Conservation (phyloP, 2,797 vertebrate species). For the Acanthopagrus latus region DNA sequence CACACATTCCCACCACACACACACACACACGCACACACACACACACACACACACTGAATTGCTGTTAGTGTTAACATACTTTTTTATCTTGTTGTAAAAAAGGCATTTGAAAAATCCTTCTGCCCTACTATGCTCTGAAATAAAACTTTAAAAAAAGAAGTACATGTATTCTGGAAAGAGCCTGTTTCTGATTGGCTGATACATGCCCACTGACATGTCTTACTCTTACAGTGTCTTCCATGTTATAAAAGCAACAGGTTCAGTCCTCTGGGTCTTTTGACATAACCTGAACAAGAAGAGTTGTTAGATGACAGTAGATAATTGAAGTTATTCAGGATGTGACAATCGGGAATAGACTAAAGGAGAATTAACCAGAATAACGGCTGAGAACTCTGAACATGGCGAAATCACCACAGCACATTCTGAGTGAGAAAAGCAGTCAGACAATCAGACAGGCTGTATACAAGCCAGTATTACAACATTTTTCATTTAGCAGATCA, state of each 20-base stretch:
- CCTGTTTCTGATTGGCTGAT: neutral
- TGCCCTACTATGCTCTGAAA: neutral
- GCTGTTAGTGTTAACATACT: conserved; percentile 21
- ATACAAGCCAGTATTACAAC: neutral
- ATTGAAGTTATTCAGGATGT: neutral
- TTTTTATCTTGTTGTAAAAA: conserved; percentile 24
- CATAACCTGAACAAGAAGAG: neutral
- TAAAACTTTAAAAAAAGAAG: neutral
- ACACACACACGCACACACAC: conserved; percentile 24
- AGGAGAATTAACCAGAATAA: neutral
- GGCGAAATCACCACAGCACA: neutral
- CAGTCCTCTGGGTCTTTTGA: neutral
- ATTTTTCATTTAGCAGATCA: no score
- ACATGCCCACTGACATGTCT: neutral
- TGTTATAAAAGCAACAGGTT: conserved; percentile 7
- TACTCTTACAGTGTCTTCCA: neutral
- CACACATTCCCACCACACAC: conserved; percentile 1
- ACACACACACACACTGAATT: conserved; percentile 27
- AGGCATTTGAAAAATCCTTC: neutral
- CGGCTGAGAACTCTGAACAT: neutral
- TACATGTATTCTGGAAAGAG: neutral
- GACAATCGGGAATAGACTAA: neutral
- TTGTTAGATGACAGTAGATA: neutral
- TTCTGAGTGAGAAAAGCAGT: neutral
- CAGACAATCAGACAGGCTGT: neutral